A percentile compares a stretch with the other conserved stretches of the same genome.
These are phyloP conservation scores for Drosophila stalkeri DNA, from an alignment of 2,888 invertebrate genomes.

Conservation along the genomic window DNA sequence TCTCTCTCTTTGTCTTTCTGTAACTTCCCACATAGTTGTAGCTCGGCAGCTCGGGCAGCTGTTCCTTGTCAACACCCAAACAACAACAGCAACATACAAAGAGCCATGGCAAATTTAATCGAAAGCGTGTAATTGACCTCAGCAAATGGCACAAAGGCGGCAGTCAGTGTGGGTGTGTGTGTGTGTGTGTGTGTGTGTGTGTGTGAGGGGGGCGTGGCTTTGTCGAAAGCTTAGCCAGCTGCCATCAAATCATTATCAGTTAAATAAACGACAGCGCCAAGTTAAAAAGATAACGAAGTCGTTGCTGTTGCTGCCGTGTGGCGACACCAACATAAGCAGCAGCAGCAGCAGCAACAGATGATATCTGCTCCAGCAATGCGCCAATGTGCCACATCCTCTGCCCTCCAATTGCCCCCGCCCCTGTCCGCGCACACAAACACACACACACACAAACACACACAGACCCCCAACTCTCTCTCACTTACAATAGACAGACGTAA, in stretches of 20 bases:
- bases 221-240: slow-evolving; percentile 79
- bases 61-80: slow-evolving; percentile 74
- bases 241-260: slow-evolving; percentile 79
- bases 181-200: no score
- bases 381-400: slow-evolving; percentile 28
- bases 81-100: slow-evolving; percentile 33
- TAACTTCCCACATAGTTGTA: slow-evolving; percentile 34
- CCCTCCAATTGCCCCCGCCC: slow-evolving; percentile 16
- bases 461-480: slow-evolving; percentile 14
- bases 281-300: slow-evolving; percentile 80
- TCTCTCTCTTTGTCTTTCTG: background rate
- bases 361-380: slow-evolving; percentile 64
- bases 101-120: slow-evolving; percentile 77
- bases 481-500: slow-evolving; percentile 78
- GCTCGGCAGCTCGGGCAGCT: slow-evolving; percentile 61
- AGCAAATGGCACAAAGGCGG: slow-evolving; percentile 66
- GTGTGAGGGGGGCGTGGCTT: slow-evolving; percentile 54
- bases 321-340: slow-evolving; percentile 41
- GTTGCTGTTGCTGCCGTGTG: slow-evolving; percentile 46
- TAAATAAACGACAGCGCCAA: slow-evolving; percentile 80
- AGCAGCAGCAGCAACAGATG: slow-evolving; percentile 65
- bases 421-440: background rate
- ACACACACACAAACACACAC: background rate
- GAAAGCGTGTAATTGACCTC: slow-evolving; percentile 79
- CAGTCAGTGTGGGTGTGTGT: background rate